Base-by-base conservation (phyloP, 1,140 invertebrate species). In the Caligus rogercresseyi region DNA sequence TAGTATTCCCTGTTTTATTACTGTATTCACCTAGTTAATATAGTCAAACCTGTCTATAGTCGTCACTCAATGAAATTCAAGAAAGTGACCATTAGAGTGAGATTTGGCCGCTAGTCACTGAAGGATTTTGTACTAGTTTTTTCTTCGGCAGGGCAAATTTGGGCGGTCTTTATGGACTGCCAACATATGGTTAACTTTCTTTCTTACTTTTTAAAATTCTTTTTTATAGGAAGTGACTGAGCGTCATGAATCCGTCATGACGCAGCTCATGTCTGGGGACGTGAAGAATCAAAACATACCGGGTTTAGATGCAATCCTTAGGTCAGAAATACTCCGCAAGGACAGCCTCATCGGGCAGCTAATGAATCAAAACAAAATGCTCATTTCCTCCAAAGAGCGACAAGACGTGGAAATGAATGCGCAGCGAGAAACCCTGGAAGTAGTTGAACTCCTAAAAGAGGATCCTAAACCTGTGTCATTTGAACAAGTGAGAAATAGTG, bases 401-500 rank as follows among this genome's bases (percentile, higher is more conserved):
- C 87, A 92, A 72, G 87, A 93, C 75, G 86, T 91, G 53, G 89
- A 95, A 75, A 76, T 93, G 65, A 81, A 84, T 23, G 87, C 88
- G 0, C 88, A 92, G 72, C 76, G 85, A 69, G 86, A 85, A 19
- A 92, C 88, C 18, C 72, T 93, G 52, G 43, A 62, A 26, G 60
- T 62, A 53, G 20, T 54, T 16, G 11, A n/a, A n/a, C n/a, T n/a
- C n/a, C n/a, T 13, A 51, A 13, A 51, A n/a, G n/a, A n/a, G n/a
- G n/a, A n/a, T n/a, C n/a, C n/a, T n/a, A n/a, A n/a, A n/a, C n/a
- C n/a, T n/a, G n/a, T n/a, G n/a, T n/a, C n/a, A n/a, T n/a, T n/a
- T n/a, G n/a, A n/a, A n/a, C n/a, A n/a, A n/a, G n/a, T n/a, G n/a
- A n/a, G n/a, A n/a, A n/a, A n/a, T n/a, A n/a, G n/a, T n/a, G n/a